Base-by-base conservation (phyloP, 1,140 invertebrate genomes). In the Bathynomus jamesi region DNA sequence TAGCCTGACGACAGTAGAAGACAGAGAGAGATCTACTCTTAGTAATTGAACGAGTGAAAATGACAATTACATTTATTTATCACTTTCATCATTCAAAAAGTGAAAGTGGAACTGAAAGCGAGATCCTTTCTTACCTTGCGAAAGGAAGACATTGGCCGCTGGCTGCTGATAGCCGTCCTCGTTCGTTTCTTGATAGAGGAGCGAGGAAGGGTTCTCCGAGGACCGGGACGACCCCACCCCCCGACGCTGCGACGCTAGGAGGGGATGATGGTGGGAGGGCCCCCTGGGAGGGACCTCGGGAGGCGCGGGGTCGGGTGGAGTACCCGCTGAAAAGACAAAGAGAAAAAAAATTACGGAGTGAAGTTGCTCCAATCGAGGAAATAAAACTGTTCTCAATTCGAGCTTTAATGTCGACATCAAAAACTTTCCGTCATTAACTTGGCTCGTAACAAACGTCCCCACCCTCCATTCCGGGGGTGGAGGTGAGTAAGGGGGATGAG, bases 261-360 rank as follows among this genome's bases (percentile, higher is more conserved):
- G 62, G 21, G 69, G 70, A 80, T 82, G 84, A 79, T 89, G 87
- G 21, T 89, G 81, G 28, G 88, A 89, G 3, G 87, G 87, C 4
- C 89, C 88, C 53, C 89, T 82, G 0, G 89, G 88, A 8, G 89
- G 89, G 7, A 90, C 87, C 80, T 90, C 88, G 0, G 89, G 89
- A 11, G 89, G 89, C 10, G 89, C 89, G 1, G 89, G 89, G 79
- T 90, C 89, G 2, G 88, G 89, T 3, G 89, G 88, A 88, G 70
- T 90, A 87, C 74, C 84, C 31, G 85, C 86, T 87, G 80, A 27
- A 64, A 64, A 64, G 7, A 64, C 17, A 53, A 17, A 53, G 32
- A 53, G 40, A 3, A 53, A 53, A 17, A 17, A 53, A 2, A 1
- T 5, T 53, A n/a, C n/a, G n/a, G n/a, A n/a, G n/a, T n/a, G n/a